Conservation (phyloP, 2,113 vertebrate species). For the Pyxicephalus adspersus region DNA sequence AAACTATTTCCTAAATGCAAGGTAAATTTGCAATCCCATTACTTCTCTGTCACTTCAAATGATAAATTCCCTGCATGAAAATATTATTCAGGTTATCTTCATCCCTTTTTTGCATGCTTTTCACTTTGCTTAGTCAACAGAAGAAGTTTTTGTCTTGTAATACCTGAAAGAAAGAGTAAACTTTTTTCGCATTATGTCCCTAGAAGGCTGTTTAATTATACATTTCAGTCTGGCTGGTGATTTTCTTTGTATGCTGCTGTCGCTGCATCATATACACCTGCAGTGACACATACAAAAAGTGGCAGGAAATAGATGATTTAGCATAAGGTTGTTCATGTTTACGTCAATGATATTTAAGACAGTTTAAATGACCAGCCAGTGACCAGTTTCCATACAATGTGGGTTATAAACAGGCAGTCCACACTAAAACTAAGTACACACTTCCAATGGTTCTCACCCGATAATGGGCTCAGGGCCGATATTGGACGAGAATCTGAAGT, state of each 20-base stretch:
- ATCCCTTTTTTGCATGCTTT: slow-evolving; percentile 39
- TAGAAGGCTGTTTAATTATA: slow-evolving; percentile 5
- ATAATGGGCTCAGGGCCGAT: too few relatives aligned
- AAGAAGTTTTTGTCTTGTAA: slow-evolving; percentile 30
- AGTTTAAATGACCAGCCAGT: too few relatives aligned
- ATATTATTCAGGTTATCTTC: slow-evolving; percentile 52
- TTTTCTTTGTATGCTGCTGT: slow-evolving; percentile 2
- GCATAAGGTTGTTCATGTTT: too few relatives aligned
- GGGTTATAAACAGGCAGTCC: too few relatives aligned
- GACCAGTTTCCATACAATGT: too few relatives aligned
- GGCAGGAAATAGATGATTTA: too few relatives aligned
- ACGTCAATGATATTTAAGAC: too few relatives aligned
- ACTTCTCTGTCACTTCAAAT: slow-evolving; percentile 67
- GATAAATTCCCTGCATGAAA: slow-evolving; percentile 59
- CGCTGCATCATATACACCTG: neutral
- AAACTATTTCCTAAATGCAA: slow-evolving; percentile 67
- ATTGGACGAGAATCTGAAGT: too few relatives aligned
- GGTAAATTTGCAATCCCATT: slow-evolving; percentile 71
- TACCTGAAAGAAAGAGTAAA: slow-evolving; percentile 24
- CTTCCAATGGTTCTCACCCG: too few relatives aligned
- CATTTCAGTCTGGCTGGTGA: neutral
- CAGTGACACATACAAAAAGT: too few relatives aligned
- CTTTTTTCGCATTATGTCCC: slow-evolving; percentile 14
- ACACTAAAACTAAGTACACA: too few relatives aligned
- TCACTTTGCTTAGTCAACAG: slow-evolving; percentile 44